A percentile compares a stretch with the other conserved stretches of the same genome.
Conservation (phyloP, 2,113 vertebrate species). For the Nanorana parkeri region DNA sequence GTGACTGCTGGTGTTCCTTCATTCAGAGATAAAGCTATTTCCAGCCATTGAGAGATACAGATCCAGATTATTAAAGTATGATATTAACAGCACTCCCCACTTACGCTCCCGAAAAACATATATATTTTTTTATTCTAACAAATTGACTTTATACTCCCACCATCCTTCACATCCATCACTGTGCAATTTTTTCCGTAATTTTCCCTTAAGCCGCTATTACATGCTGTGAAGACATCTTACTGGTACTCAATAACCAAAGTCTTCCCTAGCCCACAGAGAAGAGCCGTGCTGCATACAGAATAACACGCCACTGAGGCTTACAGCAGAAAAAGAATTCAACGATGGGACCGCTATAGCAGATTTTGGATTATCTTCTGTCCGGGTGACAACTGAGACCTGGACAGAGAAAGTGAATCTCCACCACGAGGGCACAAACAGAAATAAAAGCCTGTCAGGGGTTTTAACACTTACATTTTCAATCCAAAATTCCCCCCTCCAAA, state of each 20-base stretch:
- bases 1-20: slow-evolving; percentile 45
- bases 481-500: too few species aligned
- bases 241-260: slow-evolving; percentile 42
- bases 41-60: slow-evolving; percentile 48
- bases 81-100: slow-evolving; percentile 52
- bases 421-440: too few species aligned
- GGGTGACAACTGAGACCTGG: too few species aligned
- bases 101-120: slow-evolving; percentile 46
- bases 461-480: too few species aligned
- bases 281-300: not conserved
- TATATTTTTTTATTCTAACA: slow-evolving; percentile 51
- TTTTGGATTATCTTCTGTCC: too few species aligned
- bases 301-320: not conserved
- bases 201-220: slow-evolving; percentile 48
- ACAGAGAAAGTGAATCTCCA: too few species aligned
- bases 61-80: slow-evolving; percentile 54
- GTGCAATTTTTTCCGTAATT: slow-evolving; percentile 50
- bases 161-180: slow-evolving; percentile 45
- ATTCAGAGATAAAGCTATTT: slow-evolving; percentile 54
- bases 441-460: too few species aligned
- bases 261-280: slow-evolving; percentile 4
- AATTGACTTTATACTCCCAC: slow-evolving; percentile 50
- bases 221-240: slow-evolving; percentile 51
- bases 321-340: not conserved
- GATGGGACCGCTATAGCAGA: too few species aligned